Evolutionary conservation across 1,140 invertebrate genomes (phyloP), one percentile per base, ranked within the genome.

Genomic region (Orchestia grillus): DNA sequence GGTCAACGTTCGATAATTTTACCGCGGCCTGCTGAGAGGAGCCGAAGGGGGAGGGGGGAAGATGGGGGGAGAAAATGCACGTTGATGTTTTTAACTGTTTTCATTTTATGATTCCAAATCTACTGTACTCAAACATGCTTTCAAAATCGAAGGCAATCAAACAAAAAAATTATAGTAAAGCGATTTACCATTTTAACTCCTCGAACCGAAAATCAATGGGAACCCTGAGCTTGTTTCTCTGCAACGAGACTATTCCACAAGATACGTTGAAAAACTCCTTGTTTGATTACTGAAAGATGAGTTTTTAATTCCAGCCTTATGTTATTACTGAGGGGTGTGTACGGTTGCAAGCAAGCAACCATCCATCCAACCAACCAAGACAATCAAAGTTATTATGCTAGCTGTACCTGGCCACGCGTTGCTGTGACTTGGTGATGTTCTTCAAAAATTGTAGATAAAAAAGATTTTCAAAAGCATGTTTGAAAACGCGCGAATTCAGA

Each of bases 161-260:
- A 77, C 28, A 77, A 77, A 77, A 15, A 77, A 77, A 77, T 36
- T 1, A 36, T 23, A 77, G 62, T 77, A 77, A 77, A 77, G 28
- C 28, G 15, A 77, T 23, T 77, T 15, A 77, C 47, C 62, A 42
- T 90, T 90, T 90, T 90, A 90, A 16, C 36, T 42, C 36, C n/a
- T 44, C 43, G 88, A 90, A 90, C 43, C 41, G 43, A 42, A 90
- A 90, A 90, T 42, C 88, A 90, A 90, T 42, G 88, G 42, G 88
- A 90, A 90, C 88, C 36, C 88, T 90, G 95, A 96, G 96, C 87
- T 96, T 96, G 96, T 96, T 96, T 96, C 88, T 96, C 91, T 96
- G 87, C 57, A 96, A 88, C 95, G 95, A 96, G 95, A 96, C 57
- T 77, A 96, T 96, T 90, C 95, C 95, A 96, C 96, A n/a, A n/a